Base-by-base conservation (phyloP, 2,888 invertebrate genomes). In the Diarsia rubi region DNA sequence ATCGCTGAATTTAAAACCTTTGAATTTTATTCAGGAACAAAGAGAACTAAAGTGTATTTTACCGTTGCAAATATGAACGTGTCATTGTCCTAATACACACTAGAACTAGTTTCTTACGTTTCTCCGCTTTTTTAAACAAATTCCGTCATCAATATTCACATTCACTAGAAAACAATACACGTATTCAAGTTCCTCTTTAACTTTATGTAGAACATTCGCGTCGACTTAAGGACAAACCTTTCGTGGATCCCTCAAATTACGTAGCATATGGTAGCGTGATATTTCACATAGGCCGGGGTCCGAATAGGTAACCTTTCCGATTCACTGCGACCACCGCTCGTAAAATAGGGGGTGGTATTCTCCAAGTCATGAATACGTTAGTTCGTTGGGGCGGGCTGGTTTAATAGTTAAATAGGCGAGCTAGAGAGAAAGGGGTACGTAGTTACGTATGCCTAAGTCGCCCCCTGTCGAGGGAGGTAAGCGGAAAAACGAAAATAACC, bases 351-450 rank as follows among this genome's bases (percentile, higher is more conserved):
- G 92, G 92, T 91, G 90, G 92, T 92, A 93, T 94, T 94, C 93
- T 93, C 93, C 89, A 91, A 93, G 93, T 94, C 96, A 96, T 96
- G 96, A 96, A 96, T 96, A 95, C 92, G 94, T 95, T 94, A 96
- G 93, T 91, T 89, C 88, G 88, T 88, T 88, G 90, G 89, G 89
- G 91, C 90, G 91, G 92, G 90, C 91, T 91, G 89, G 91, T 93
- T 96, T 94, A 95, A 95, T 95, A 95, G 93, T 95, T 95, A 95
- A 95, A 95, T 92, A 95, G 94, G 90, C 83, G 87, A 90, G 90
- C 89, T 85, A 86, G 80, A 89, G 90, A 88, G 90, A 89, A 91
- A 90, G 90, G 91, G 90, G 91, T 90, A 89, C 87, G 76, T 87
- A 83, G 83, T 90, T 82, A 80, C 77, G 75, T 86, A 82, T 85